Conservation (phyloP, 2,797 vertebrate genomes). For the Apogon hyalosoma region DNA sequence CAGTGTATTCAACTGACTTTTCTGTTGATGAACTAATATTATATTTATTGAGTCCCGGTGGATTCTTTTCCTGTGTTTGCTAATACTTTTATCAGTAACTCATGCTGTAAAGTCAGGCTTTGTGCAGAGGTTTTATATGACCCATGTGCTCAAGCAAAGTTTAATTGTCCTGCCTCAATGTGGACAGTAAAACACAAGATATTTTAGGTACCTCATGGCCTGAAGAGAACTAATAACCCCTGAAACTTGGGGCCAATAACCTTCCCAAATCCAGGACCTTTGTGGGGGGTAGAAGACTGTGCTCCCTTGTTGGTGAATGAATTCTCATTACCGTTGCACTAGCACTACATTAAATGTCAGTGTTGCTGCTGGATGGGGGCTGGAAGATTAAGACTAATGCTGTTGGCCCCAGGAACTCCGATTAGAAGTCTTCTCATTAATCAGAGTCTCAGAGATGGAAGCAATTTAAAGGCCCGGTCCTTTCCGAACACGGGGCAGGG, state of each 20-base stretch:
- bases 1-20: constrained; percentile 11
- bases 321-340: constrained; percentile 84
- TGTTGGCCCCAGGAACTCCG: constrained; percentile 84
- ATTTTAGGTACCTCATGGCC: constrained; percentile 79
- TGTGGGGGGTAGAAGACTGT: constrained; percentile 61
- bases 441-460: constrained; percentile 83
- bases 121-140: constrained; percentile 51
- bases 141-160: constrained; percentile 56
- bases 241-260: constrained; percentile 76
- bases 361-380: constrained; percentile 78
- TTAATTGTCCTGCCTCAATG: constrained; percentile 66
- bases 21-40: background rate
- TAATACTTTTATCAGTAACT: constrained; percentile 10
- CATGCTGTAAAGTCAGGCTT: constrained; percentile 15
- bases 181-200: constrained; percentile 70
- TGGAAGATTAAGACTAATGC: constrained; percentile 86
- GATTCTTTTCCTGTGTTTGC: background rate
- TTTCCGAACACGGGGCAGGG: constrained; percentile 79
- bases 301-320: constrained; percentile 76
- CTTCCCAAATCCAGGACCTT: constrained; percentile 68
- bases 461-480: constrained; percentile 83
- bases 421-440: constrained; percentile 87
- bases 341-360: constrained; percentile 86
- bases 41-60: too few species aligned
- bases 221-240: constrained; percentile 80